Base-by-base conservation (phyloP, 2,113 vertebrate species). In the Gobius niger region DNA sequence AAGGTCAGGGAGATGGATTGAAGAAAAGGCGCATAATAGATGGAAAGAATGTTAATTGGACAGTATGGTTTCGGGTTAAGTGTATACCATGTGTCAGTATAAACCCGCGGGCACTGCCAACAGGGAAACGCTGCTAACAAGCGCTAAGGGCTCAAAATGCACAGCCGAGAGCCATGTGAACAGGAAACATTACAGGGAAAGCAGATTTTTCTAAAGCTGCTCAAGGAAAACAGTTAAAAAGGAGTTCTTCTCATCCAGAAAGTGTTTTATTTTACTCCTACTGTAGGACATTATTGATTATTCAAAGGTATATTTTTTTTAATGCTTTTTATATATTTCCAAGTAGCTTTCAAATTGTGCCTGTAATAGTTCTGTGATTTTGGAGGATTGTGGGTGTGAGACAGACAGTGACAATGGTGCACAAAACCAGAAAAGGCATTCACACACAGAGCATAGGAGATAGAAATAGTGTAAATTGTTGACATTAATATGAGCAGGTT, bases 11-110 rank as follows among this genome's bases (percentile, higher is more conserved):
- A 75, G 64, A 72, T 49, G 63, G 63, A 79, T 61, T 67, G 70
- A 68, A 51, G 56, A 51, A 75, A 65, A 66, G 57, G 41, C 69
- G 46, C 44, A 64, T 47, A 80, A 70, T 68, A 56, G 69, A 54
- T 60, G 68, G 42, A 77, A 68, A 51, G 64, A 82, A 72, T 72
- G 72, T 73, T 78, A 72, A 78, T 80, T 76, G 77, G 61, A 74
- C 47, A 72, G 56, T 49, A 70, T 57, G 44, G 56, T 61, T 19
- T 62, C 44, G 41, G 63, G 67, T 70, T 59, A 70, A 47, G 56
- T 72, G 44, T 46, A 53, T 62, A 19, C 44, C 18, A 65, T 60
- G 54, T n/a, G 68, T 64, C 68, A 65, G 54, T 60, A 51, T 65
- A 12, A 44, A 56, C 11, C 56, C 16, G 65, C 61, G 59, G 44